These are phyloP conservation scores for Oxyteleia sp. DNA, from an alignment of 2,888 invertebrate species.

Conservation along the genomic window DNA sequence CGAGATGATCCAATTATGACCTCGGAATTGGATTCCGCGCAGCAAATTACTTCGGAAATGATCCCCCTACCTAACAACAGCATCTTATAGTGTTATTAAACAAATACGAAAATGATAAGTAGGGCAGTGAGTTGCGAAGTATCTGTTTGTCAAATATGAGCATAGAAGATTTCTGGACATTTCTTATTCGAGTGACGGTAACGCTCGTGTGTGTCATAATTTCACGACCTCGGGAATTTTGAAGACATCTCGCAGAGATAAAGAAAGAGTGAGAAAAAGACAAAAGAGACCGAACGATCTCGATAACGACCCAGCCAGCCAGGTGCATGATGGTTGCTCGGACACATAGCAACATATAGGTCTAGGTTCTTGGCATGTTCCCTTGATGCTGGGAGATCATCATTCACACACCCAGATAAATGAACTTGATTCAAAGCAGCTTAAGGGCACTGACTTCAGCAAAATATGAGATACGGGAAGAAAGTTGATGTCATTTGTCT, in stretches of 20 bases:
- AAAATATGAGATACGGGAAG: conserved; percentile 62
- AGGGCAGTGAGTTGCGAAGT: neutral
- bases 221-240: conserved; percentile 54
- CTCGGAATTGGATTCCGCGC: too few relatives aligned
- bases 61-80: too few relatives aligned
- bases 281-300: conserved; percentile 63
- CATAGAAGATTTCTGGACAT: conserved; percentile 4
- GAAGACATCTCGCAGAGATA: conserved; percentile 52
- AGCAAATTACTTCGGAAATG: too few relatives aligned
- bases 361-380: conserved; percentile 68
- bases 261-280: conserved; percentile 54
- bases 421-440: conserved; percentile 63
- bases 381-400: conserved; percentile 66
- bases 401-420: conserved; percentile 65
- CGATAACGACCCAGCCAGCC: conserved; percentile 65
- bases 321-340: conserved; percentile 61
- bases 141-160: conserved; percentile 13
- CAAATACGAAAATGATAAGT: neutral
- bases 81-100: too few relatives aligned
- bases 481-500: conserved; percentile 58
- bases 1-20: too few relatives aligned
- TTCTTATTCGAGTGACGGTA: conserved; percentile 46
- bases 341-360: conserved; percentile 60
- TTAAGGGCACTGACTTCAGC: conserved; percentile 53
- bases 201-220: conserved; percentile 58